A percentile compares a stretch with the other conserved stretches of the same genome.
These are phyloP conservation scores for Blastobasis adustella DNA, from an alignment of 2,888 invertebrate species.

Conservation along the genomic window DNA sequence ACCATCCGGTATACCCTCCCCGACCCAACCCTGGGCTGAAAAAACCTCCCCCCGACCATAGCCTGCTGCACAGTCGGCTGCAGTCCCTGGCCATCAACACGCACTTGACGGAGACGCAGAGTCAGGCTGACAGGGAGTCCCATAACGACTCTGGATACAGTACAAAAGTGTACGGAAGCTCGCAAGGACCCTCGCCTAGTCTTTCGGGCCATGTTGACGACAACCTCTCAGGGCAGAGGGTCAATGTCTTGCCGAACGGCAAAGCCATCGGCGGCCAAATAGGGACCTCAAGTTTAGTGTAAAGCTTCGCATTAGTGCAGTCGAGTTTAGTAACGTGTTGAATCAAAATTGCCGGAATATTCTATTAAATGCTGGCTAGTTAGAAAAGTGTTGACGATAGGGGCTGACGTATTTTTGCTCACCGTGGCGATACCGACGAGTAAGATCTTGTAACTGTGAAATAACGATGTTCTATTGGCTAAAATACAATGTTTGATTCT, in stretches of 20 bases:
- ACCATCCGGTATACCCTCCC: slow-evolving; percentile 45
- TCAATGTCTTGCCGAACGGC: slow-evolving; percentile 42
- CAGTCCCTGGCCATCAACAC: slow-evolving; percentile 69
- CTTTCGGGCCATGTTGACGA: slow-evolving; percentile 76
- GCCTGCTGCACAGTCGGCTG: slow-evolving; percentile 57
- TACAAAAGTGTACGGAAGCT: slow-evolving; percentile 86
- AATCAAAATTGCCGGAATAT: no score
- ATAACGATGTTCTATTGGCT: no score
- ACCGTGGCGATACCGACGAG: no score
- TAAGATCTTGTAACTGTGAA: no score
- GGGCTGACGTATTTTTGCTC: no score
- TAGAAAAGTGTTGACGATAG: no score
- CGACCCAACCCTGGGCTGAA: slow-evolving; percentile 31
- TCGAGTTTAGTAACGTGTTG: no score
- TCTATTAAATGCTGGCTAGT: no score
- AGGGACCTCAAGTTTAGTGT: slow-evolving; percentile 81
- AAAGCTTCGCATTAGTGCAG: slow-evolving; percentile 12
- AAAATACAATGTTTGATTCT: no score
- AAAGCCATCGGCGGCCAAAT: slow-evolving; percentile 53
- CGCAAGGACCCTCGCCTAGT: slow-evolving; percentile 85
- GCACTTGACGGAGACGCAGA: slow-evolving; percentile 61
- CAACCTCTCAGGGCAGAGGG: slow-evolving; percentile 55
- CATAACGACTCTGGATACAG: slow-evolving; percentile 92
- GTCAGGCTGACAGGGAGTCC: slow-evolving; percentile 77
- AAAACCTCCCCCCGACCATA: slow-evolving; percentile 57